A percentile compares a stretch with the other conserved stretches of the same genome.
Evolutionary conservation across 2,888 invertebrate species (phyloP).

Genomic region (Callyntrura sp.): DNA sequence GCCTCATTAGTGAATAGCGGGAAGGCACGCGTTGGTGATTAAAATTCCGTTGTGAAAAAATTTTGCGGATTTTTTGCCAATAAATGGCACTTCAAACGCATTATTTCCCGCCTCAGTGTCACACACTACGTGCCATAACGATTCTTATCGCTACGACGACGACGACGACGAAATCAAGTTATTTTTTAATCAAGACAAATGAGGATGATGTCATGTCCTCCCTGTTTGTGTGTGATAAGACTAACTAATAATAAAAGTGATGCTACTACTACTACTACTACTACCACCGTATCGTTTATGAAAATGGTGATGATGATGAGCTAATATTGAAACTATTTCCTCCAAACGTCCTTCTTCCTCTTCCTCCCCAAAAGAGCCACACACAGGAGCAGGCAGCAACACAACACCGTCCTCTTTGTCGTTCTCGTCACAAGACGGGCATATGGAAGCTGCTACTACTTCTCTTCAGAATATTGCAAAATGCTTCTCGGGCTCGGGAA

Average conservation of each 20-base stretch:
- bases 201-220: constrained; percentile 20
- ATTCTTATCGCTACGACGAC: too few species aligned
- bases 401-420: neutral
- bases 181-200: constrained; percentile 10
- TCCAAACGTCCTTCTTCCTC: constrained; percentile 30
- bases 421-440: neutral
- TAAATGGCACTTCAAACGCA: too few species aligned
- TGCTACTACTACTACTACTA: neutral
- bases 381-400: neutral
- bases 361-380: neutral
- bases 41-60: too few species aligned
- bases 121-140: too few species aligned
- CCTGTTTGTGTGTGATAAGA: neutral
- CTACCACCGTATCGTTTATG: neutral
- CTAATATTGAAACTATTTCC: constrained; percentile 52
- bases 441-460: neutral
- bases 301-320: constrained; percentile 7
- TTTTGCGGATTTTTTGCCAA: too few species aligned
- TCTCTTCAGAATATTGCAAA: neutral
- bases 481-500: neutral
- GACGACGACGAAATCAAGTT: too few species aligned
- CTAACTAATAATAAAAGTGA: neutral
- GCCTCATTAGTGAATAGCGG: too few species aligned
- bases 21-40: too few species aligned
- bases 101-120: too few species aligned